Percentiles rank a stretch among this genome's conserved stretches.
These are phyloP conservation scores for Pipistrellus pipistrellus DNA, from an alignment of 2,797 vertebrate species.

Conservation along the genomic window DNA sequence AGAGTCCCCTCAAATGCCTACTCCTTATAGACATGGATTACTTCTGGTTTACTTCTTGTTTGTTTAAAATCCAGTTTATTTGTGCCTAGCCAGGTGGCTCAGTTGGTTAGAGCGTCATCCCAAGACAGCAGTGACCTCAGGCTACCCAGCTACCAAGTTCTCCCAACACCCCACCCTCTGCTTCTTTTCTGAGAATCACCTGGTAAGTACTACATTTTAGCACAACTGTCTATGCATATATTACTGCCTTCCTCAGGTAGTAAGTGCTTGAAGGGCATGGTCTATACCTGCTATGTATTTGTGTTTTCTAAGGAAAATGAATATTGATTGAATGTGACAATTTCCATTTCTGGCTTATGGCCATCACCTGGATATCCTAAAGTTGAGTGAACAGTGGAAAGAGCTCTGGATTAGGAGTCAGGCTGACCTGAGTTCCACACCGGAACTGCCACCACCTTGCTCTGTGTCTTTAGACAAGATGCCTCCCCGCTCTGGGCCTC, in stretches of 20 bases:
- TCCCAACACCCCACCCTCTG: background rate
- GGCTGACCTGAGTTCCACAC: background rate
- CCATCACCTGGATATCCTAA: background rate
- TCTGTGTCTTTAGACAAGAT: background rate
- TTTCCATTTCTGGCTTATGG: background rate
- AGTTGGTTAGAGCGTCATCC: too few species aligned
- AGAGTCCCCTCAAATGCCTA: background rate
- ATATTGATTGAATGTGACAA: background rate
- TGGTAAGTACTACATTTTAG: conserved; percentile 20
- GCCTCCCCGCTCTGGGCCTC: background rate
- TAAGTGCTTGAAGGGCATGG: background rate
- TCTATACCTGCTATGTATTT: background rate
- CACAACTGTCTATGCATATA: background rate
- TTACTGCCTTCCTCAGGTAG: background rate
- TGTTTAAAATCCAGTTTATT: too few species aligned
- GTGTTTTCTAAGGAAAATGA: background rate
- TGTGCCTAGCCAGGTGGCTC: too few species aligned
- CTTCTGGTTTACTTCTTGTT: too few species aligned
- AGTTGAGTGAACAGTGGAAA: background rate
- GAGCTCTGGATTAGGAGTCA: background rate
- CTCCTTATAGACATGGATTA: background rate
- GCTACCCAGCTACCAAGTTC: background rate
- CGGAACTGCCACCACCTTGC: background rate
- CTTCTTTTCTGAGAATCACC: background rate
- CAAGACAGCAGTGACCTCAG: background rate